Evolutionary conservation across 2,888 invertebrate genomes (phyloP), one percentile per base, ranked within the genome.

Genomic region (Platerodrilus igneus): DNA sequence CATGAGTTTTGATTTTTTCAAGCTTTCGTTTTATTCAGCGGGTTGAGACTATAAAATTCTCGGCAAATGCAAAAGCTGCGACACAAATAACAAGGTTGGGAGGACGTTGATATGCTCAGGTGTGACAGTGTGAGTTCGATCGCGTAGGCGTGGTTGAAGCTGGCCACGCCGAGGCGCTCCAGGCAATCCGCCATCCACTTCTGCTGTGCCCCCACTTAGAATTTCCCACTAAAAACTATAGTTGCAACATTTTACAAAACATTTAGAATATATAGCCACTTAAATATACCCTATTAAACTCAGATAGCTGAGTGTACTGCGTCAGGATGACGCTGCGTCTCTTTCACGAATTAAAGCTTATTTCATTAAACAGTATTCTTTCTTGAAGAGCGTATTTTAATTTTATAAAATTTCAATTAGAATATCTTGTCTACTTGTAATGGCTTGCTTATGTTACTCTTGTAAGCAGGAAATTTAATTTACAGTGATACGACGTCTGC

Each of bases 41-140:
- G 38, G 37, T 39, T 28, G 44, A n/a, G 45, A 43, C 41, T 40
- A 26, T 46, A 23, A 47, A 52, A 50, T 51, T 48, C 48, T 31
- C 30, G 27, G 27, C 42, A 48, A 44, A 50, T 51, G 45, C 51
- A 53, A 56, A 55, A 57, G 56, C 58, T 55, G 51, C 53, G 48
- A 55, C 57, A 59, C 57, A 60, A 61, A 60, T 55, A 58, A 60
- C 29, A 34, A 43, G 38, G 32, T 37, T 37, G 34, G 35, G 51
- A 49, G 51, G 45, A 48, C 53, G 55, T 55, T 59, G 54, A 58
- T 55, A 57, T n/a, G 62, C 59, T 61, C 66, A 66, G 66, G 66
- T 67, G 66, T 57, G 57, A 60, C 65, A 65, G 66, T 67, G 66
- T 57, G 57, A 60, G 58, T 63, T 63, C 60, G 62, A 66, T 62